Evolutionary conservation across 2,888 invertebrate genomes (phyloP).

Genomic region (Dastarcus helophoroides): DNA sequence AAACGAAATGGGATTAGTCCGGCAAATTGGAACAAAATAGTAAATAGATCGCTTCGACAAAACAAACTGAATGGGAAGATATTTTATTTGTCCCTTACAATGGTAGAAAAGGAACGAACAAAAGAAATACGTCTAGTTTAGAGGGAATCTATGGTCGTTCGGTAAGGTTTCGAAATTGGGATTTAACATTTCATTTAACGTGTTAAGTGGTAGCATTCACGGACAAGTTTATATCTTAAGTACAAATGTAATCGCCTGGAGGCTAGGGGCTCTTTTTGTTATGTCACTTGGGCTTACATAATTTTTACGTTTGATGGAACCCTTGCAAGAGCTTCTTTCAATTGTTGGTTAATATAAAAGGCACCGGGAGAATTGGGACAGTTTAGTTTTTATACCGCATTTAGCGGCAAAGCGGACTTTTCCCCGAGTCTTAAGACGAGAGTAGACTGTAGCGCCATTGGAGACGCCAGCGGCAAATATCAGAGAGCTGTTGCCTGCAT

Average conservation of each 20-base stretch:
- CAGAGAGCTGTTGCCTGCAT: too few species aligned
- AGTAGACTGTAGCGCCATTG: too few species aligned
- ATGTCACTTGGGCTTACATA: constrained; percentile 1
- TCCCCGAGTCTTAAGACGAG: too few species aligned
- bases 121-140: constrained; percentile 8
- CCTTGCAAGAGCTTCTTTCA: background rate
- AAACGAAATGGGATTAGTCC: constrained; percentile 9
- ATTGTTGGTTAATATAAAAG: too few species aligned
- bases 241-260: background rate
- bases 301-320: constrained; percentile 3
- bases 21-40: constrained; percentile 10
- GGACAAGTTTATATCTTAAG: constrained; percentile 14
- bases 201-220: constrained; percentile 24
- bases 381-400: too few species aligned
- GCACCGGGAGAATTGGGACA: too few species aligned
- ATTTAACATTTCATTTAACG: constrained; percentile 30
- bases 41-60: constrained; percentile 2
- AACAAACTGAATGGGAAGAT: constrained; percentile 5
- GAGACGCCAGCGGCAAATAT: too few species aligned
- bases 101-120: too few species aligned
- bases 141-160: constrained; percentile 1
- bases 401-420: too few species aligned
- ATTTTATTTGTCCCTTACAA: too few species aligned
- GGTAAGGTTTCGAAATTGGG: constrained; percentile 24
- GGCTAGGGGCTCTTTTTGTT: constrained; percentile 3